Base-by-base conservation (phyloP, 2,888 invertebrate genomes). In the Oeneis ivallda region DNA sequence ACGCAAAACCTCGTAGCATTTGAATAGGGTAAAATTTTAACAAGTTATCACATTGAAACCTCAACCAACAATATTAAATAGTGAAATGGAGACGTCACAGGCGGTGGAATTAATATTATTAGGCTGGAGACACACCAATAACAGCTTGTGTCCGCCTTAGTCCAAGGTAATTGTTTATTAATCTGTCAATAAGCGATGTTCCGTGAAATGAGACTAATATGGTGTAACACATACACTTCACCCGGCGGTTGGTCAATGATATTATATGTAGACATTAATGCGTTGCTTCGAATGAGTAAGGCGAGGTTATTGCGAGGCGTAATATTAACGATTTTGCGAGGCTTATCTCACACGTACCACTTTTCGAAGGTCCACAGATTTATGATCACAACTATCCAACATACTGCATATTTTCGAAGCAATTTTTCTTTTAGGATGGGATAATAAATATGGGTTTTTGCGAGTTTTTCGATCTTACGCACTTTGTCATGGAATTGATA, bases 171-270 rank as follows among this genome's bases (percentile, higher is more conserved):
- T 37, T 37, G 37, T 37, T 37, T 37, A 54, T 54, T 41, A 67
- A 69, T 67, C 65, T 45, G 65, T 70, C 66, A 69, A 65, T 67
- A 72, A 72, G 70, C 69, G 54, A 67, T 67, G 61, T 58, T 61
- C 57, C 34, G 58, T 69, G 69, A 61, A 43, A 63, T 59, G 56
- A 43, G 32, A 50, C 7, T 41, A 15, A 50, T 47, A 54, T 54
- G 26, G 64, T 64, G 62, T 54, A 19, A 56, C 37, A 64, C 50
- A 59, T 62, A 26, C 50, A 49, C 32, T 32, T 26, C 53, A 52
- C 61, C 50, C 26, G 13, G 19, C 49, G 17, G 4, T 43, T 32
- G 4, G 26, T 41, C 52, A 37, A 53, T 39, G 15, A 32, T n/a
- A 53, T 59, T 41, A 19, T 54, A n/a, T n/a, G n/a, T n/a, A 39